Percentiles rank a stretch among this genome's conserved stretches.
Conservation (phyloP, 2,797 vertebrate genomes). For the Tinamus major region DNA sequence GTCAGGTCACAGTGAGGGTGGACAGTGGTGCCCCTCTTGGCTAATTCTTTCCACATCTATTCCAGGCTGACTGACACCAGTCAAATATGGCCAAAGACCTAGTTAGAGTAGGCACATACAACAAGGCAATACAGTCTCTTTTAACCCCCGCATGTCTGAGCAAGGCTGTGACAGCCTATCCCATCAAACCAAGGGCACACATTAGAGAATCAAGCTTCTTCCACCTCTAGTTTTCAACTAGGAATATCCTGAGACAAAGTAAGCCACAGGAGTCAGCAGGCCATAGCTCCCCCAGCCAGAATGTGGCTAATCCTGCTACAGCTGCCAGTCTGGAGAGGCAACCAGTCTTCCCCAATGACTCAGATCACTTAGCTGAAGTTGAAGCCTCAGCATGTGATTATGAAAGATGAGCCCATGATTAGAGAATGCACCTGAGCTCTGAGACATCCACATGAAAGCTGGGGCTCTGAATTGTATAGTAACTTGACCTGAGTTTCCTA, state of each 20-base stretch:
- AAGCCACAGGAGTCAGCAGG: neutral
- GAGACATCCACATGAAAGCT: neutral
- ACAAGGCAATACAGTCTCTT: neutral
- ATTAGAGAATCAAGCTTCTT: neutral
- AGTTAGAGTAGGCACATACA: neutral
- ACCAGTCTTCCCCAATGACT: neutral
- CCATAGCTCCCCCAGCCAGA: neutral
- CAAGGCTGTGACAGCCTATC: neutral
- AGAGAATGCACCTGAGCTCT: neutral
- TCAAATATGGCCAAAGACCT: neutral
- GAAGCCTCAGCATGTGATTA: neutral
- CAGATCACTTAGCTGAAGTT: neutral
- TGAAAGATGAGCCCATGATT: neutral
- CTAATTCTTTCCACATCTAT: neutral
- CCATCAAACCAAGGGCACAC: neutral
- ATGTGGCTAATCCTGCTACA: neutral
- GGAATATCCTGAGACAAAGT: neutral
- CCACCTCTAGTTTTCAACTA: neutral
- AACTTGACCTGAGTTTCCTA: neutral
- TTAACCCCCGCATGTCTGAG: neutral
- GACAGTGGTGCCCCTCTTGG: neutral
- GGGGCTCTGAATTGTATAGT: neutral
- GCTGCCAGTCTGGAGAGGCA: neutral
- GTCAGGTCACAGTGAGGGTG: neutral
- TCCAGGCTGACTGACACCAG: neutral